Conservation (phyloP, 2,888 invertebrate genomes). For the Ceraclea dissimilis region DNA sequence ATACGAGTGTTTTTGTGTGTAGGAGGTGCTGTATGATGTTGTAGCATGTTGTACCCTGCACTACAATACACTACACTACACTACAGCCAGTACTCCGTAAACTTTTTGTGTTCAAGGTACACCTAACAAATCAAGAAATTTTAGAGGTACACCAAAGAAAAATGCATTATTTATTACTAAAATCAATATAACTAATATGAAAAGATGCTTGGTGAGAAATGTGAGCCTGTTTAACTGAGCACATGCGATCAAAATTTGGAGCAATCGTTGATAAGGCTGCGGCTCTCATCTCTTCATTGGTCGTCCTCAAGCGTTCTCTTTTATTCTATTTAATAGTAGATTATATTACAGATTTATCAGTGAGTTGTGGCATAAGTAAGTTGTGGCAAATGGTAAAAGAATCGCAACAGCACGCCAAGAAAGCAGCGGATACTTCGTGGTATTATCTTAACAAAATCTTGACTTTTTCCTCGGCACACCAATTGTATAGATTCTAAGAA, state of each 20-base stretch:
- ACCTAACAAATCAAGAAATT: not conserved
- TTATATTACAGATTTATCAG: constrained; percentile 21
- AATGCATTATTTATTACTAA: not conserved
- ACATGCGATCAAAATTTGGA: constrained; percentile 24
- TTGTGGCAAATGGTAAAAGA: constrained; percentile 27
- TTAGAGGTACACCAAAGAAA: constrained; percentile 5
- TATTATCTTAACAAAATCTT: too few species aligned
- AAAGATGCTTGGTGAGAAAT: constrained; percentile 15
- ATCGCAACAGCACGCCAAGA: constrained; percentile 24
- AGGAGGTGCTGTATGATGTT: too few species aligned
- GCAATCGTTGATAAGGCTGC: constrained; percentile 22
- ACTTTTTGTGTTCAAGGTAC: constrained; percentile 1
- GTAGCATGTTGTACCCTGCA: too few species aligned
- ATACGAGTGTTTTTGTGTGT: too few species aligned
- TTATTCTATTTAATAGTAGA: constrained; percentile 17
- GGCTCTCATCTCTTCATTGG: constrained; percentile 26
- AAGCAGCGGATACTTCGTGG: constrained; percentile 19
- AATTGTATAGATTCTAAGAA: too few species aligned
- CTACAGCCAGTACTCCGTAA: not conserved
- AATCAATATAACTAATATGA: constrained; percentile 1
- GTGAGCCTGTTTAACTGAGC: constrained; percentile 19
- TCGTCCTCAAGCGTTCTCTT: constrained; percentile 25
- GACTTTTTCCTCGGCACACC: too few species aligned
- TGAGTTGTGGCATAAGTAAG: constrained; percentile 21
- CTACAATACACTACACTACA: too few species aligned